Evolutionary conservation across 2,888 invertebrate species (phyloP).

Genomic region (Leptinotarsa tumamoca): DNA sequence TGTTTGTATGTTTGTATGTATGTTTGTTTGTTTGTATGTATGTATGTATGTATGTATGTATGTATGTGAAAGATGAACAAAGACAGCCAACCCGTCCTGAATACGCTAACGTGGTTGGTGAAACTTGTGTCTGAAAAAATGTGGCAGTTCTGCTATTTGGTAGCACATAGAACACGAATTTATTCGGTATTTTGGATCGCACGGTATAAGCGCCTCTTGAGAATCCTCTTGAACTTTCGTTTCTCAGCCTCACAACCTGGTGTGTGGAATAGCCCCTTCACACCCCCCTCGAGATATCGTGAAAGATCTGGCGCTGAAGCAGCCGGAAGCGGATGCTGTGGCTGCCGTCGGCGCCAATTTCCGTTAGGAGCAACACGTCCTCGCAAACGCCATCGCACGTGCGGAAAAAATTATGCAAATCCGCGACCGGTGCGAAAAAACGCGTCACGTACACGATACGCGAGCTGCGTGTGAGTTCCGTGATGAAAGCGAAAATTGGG

Average conservation of each 20-base stretch:
- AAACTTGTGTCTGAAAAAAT: too few species aligned
- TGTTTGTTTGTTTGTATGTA: too few species aligned
- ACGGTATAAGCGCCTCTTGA: not conserved
- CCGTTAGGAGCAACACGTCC: conserved; percentile 56
- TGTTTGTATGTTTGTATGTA: too few species aligned
- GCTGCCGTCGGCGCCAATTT: conserved; percentile 60
- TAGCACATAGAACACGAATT: too few species aligned
- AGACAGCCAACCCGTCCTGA: too few species aligned
- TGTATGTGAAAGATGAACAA: too few species aligned
- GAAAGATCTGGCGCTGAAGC: conserved; percentile 49
- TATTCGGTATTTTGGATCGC: not conserved
- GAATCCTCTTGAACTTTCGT: not conserved
- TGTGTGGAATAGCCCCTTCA: conserved; percentile 28
- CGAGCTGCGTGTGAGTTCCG: conserved; percentile 18
- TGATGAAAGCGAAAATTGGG: conserved; percentile 32
- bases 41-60: too few species aligned
- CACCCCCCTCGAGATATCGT: conserved; percentile 22
- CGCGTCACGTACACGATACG: conserved; percentile 36
- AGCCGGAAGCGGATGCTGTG: conserved; percentile 58
- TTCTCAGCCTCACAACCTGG: not conserved
- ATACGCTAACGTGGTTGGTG: too few species aligned
- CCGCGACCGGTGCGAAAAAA: conserved; percentile 35
- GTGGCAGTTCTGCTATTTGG: too few species aligned
- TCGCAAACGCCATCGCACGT: conserved; percentile 37
- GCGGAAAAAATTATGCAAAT: conserved; percentile 47